These are phyloP conservation scores for Liposcelis brunnea DNA, from an alignment of 2,888 invertebrate species.

Conservation along the genomic window DNA sequence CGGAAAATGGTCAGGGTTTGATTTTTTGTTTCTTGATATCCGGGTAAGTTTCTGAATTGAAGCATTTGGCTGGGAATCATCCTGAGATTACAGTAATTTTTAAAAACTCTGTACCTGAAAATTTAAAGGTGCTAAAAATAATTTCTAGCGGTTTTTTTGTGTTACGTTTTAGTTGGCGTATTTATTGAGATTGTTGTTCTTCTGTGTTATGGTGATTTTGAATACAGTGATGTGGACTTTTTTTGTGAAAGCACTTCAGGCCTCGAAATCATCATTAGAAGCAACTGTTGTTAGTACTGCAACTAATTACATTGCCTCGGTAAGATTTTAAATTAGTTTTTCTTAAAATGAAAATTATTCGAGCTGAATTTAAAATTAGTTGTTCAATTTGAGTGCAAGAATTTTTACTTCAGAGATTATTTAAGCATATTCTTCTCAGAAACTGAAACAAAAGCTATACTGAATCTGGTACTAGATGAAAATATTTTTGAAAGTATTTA, in stretches of 20 bases:
- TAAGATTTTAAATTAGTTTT: slow-evolving; percentile 25
- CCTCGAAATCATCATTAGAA: slow-evolving; percentile 37
- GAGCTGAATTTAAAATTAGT: too few species aligned
- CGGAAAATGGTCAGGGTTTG: slow-evolving; percentile 41
- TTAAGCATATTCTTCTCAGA: too few species aligned
- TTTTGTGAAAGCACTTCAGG: slow-evolving; percentile 43
- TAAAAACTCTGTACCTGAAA: slow-evolving; percentile 1
- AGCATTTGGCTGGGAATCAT: too few species aligned
- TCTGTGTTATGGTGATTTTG: slow-evolving; percentile 36
- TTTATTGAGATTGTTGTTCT: slow-evolving; percentile 21
- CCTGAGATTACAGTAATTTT: too few species aligned
- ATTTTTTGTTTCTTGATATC: slow-evolving; percentile 12
- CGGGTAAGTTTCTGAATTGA: slow-evolving; percentile 19
- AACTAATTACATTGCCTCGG: slow-evolving; percentile 44
- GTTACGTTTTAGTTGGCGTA: slow-evolving; percentile 17
- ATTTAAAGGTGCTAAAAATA: slow-evolving; percentile 4
- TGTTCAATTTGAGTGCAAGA: too few species aligned
- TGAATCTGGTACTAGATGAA: too few species aligned
- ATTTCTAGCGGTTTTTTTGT: not conserved
- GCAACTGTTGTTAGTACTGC: slow-evolving; percentile 45
- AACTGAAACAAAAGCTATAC: too few species aligned
- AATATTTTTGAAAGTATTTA: too few species aligned
- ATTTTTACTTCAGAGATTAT: too few species aligned
- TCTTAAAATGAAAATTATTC: too few species aligned
- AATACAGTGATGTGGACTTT: slow-evolving; percentile 43